Conservation (phyloP, 2,888 invertebrate species). For the Molanna angustata region DNA sequence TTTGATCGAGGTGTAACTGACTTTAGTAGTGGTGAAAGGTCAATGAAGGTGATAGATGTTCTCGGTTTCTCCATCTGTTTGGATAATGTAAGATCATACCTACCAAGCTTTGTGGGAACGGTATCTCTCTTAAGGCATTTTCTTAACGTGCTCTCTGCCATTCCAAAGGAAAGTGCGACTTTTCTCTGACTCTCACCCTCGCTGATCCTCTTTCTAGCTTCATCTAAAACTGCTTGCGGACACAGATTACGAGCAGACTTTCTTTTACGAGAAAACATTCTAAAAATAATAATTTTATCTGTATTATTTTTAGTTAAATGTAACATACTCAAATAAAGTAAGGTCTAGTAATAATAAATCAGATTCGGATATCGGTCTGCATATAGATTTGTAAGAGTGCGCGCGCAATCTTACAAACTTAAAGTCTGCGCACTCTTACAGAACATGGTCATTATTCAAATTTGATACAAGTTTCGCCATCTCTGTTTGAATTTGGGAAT, state of each 20-base stretch:
- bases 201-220: slow-evolving; percentile 6
- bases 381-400: slow-evolving; percentile 6
- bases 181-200: slow-evolving; percentile 7
- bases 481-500: too few relatives aligned
- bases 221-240: slow-evolving; percentile 4
- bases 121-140: slow-evolving; percentile 29
- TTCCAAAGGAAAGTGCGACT: slow-evolving; percentile 20
- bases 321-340: slow-evolving; percentile 12
- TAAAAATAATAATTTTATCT: slow-evolving; percentile 5
- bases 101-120: slow-evolving; percentile 25
- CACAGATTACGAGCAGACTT: slow-evolving; percentile 6
- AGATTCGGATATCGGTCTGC: slow-evolving; percentile 9
- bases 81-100: slow-evolving; percentile 27
- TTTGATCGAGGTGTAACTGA: too few relatives aligned
- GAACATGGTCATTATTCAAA: too few relatives aligned
- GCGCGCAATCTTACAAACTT: slow-evolving; percentile 10
- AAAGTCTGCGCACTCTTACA: too few relatives aligned
- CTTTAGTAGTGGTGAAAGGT: too few relatives aligned
- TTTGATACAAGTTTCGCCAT: too few relatives aligned
- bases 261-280: slow-evolving; percentile 9
- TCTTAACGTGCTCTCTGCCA: slow-evolving; percentile 31
- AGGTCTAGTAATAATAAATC: slow-evolving; percentile 4
- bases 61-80: slow-evolving; percentile 28
- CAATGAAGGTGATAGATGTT: too few relatives aligned
- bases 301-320: slow-evolving; percentile 13